phyloP scores from a whole-genome alignment of 2,797 vertebrate genomes.

The Eupleurogrammus muticus region DNA sequence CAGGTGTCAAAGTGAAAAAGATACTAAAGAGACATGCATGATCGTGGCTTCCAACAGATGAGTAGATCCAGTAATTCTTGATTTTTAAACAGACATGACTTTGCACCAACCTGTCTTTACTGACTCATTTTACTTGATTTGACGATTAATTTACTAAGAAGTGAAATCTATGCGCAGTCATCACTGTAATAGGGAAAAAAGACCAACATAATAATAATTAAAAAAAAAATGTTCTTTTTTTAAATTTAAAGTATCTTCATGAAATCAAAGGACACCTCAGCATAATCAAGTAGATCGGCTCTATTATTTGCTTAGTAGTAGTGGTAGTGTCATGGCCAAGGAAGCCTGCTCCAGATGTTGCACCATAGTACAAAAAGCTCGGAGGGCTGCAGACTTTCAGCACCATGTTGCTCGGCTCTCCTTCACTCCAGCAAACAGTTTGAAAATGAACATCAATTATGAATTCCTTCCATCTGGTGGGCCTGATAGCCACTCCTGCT shows the following conservation, averaged over 20 bases:
- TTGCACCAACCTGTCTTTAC: background rate
- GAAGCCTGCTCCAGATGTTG: conserved; percentile 19
- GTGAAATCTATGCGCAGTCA: background rate
- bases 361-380: conserved; percentile 13
- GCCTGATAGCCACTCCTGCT: conserved; percentile 34
- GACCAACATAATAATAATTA: too few species aligned
- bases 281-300: background rate
- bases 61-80: background rate
- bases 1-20: conserved; percentile 1
- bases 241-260: too few species aligned
- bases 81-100: conserved; percentile 7
- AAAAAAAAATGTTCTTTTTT: too few species aligned
- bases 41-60: background rate
- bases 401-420: background rate
- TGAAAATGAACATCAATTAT: conserved; percentile 59
- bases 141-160: conserved; percentile 1
- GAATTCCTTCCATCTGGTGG: conserved; percentile 58
- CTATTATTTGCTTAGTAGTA: conserved; percentile 18
- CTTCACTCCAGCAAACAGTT: conserved; percentile 30
- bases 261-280: background rate
- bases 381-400: conserved; percentile 12
- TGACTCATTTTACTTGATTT: background rate
- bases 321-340: background rate
- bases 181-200: conserved; percentile 5
- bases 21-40: background rate